Evolutionary conservation across 2,888 invertebrate genomes (phyloP).

Genomic region (Scaptomyza tumidula): DNA sequence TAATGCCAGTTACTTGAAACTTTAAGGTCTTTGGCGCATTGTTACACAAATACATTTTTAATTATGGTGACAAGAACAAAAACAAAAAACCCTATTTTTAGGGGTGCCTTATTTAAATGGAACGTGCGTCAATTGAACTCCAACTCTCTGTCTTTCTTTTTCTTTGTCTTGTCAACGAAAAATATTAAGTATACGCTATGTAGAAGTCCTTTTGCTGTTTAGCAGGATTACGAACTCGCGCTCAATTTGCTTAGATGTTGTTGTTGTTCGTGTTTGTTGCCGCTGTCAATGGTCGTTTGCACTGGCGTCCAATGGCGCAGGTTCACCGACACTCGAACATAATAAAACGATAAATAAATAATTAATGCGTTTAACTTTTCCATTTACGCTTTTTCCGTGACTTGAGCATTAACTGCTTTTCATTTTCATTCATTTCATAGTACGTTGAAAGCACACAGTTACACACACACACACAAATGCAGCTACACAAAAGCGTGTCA

Average conservation of each 20-base stretch:
- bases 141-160: background rate
- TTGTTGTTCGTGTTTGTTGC: slow-evolving; percentile 31
- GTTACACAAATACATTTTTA: slow-evolving; percentile 65
- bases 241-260: slow-evolving; percentile 70
- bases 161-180: slow-evolving; percentile 3
- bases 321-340: slow-evolving; percentile 79
- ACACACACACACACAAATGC: slow-evolving; percentile 11
- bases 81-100: slow-evolving; percentile 24
- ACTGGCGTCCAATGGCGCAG: slow-evolving; percentile 49
- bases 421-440: slow-evolving; percentile 75
- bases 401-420: slow-evolving; percentile 77
- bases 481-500: slow-evolving; percentile 45
- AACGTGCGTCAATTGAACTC: slow-evolving; percentile 22
- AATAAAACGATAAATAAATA: slow-evolving; percentile 80
- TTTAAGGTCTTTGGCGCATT: slow-evolving; percentile 38
- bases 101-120: slow-evolving; percentile 27
- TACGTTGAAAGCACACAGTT: slow-evolving; percentile 22
- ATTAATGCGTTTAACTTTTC: slow-evolving; percentile 81
- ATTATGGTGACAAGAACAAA: slow-evolving; percentile 47
- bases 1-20: slow-evolving; percentile 11
- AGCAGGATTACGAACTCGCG: slow-evolving; percentile 58
- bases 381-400: slow-evolving; percentile 80
- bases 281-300: slow-evolving; percentile 33
- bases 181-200: slow-evolving; percentile 29
- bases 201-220: slow-evolving; percentile 37